A percentile compares a stretch with the other conserved stretches of the same genome.
These are phyloP conservation scores for Euleptes europaea DNA, from an alignment of 2,113 vertebrate species.

Conservation along the genomic window DNA sequence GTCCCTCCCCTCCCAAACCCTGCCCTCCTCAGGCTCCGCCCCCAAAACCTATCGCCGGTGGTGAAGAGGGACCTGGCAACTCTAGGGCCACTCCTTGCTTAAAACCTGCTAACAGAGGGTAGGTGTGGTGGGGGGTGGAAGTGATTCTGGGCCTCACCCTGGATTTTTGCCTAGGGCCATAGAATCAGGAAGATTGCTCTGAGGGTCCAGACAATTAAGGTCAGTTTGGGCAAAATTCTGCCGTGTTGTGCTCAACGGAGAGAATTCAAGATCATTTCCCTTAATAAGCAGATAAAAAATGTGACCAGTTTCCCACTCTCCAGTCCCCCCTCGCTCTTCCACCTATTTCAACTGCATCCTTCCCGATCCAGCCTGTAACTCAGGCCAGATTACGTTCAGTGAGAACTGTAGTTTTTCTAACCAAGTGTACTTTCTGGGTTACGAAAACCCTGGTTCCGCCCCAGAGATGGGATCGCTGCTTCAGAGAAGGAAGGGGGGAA, in stretches of 20 bases:
- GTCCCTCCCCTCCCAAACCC: no score
- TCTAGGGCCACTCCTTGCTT: no score
- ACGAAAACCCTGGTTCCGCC: slow-evolving; percentile 49
- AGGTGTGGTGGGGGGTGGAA: no score
- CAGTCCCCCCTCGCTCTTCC: slow-evolving; percentile 23
- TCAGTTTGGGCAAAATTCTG: slow-evolving; percentile 41
- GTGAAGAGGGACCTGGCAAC: no score
- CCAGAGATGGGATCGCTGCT: slow-evolving; percentile 33
- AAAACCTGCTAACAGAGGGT: no score
- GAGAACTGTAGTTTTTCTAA: slow-evolving; percentile 47
- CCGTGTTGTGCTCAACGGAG: slow-evolving; percentile 18
- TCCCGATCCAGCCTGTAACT: slow-evolving; percentile 50
- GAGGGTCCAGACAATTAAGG: slow-evolving; percentile 13
- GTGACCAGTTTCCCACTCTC: not conserved
- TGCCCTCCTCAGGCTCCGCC: no score
- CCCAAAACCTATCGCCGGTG: no score
- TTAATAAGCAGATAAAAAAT: not conserved
- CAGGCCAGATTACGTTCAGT: slow-evolving; percentile 41
- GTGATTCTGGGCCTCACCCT: no score
- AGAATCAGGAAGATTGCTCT: no score
- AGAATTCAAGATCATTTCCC: no score
- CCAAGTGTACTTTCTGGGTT: slow-evolving; percentile 51
- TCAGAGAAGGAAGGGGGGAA: not conserved
- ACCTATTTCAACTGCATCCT: slow-evolving; percentile 35
- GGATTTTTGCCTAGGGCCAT: no score